phyloP scores from a whole-genome alignment of 2,888 invertebrate genomes.

The Andrena praecox region DNA sequence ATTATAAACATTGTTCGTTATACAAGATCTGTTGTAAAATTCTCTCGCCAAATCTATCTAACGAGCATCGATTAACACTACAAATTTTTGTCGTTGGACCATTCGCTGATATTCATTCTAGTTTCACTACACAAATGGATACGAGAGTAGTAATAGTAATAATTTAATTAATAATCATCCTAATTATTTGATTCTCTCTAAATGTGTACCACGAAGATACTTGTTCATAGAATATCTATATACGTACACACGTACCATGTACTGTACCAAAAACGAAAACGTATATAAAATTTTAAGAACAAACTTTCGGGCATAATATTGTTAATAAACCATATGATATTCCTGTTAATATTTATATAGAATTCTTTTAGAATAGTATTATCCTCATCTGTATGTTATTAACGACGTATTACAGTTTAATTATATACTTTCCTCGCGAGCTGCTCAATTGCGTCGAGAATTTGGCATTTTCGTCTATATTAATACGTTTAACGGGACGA shows the following conservation, averaged over 20 bases:
- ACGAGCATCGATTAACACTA: constrained; percentile 73
- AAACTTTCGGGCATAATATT: constrained; percentile 20
- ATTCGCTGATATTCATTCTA: constrained; percentile 50
- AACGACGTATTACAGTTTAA: constrained; percentile 23
- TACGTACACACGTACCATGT: constrained; percentile 13
- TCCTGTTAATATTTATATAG: constrained; percentile 35
- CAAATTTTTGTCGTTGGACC: constrained; percentile 53
- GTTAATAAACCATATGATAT: constrained; percentile 35
- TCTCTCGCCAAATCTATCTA: constrained; percentile 66
- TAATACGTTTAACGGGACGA: constrained; percentile 39
- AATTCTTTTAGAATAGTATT: constrained; percentile 35
- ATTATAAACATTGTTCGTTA: constrained; percentile 70
- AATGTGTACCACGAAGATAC: constrained; percentile 40
- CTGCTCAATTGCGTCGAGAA: constrained; percentile 39
- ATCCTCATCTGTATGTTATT: constrained; percentile 36
- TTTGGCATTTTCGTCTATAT: constrained; percentile 48
- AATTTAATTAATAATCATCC: constrained; percentile 41
- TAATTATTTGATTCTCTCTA: constrained; percentile 40
- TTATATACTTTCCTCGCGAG: constrained; percentile 18
- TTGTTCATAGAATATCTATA: constrained; percentile 25
- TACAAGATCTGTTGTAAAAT: constrained; percentile 73
- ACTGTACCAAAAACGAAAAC: constrained; percentile 33
- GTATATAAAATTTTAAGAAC: constrained; percentile 42
- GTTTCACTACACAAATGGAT: constrained; percentile 51
- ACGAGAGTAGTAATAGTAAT: constrained; percentile 46